Percentiles rank a stretch among this genome's conserved stretches.
Evolutionary conservation across 2,888 invertebrate genomes (phyloP).

Genomic region (Macrosiphum euphorbiae): DNA sequence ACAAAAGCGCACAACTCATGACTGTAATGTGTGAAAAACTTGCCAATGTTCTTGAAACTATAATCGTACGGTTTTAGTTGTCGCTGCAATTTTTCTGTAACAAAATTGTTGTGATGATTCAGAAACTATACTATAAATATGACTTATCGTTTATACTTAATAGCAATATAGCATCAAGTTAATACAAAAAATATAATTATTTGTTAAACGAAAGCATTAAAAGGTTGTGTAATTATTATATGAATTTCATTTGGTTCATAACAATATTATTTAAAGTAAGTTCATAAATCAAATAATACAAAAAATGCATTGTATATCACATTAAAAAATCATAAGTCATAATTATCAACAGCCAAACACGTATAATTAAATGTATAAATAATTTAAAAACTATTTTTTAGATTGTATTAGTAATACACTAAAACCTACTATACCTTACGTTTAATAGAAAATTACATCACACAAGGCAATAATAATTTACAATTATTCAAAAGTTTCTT

Average conservation of each 20-base stretch:
- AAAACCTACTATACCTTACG: not conserved
- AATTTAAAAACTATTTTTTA: not conserved
- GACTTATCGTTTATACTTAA: not conserved
- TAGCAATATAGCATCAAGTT: not conserved
- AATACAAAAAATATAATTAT: not conserved
- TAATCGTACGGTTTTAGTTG: not conserved
- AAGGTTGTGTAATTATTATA: not conserved
- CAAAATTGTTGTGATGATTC: not conserved
- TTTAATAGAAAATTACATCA: too few relatives aligned
- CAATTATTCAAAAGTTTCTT: not conserved
- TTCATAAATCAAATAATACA: not conserved
- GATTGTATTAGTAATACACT: not conserved
- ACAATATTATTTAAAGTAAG: not conserved
- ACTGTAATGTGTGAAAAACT: slow-evolving; percentile 43
- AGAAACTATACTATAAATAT: not conserved
- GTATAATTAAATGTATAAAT: not conserved
- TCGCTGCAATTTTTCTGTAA: slow-evolving; percentile 53
- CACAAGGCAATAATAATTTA: not conserved
- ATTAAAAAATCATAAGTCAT: not conserved
- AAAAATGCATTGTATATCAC: not conserved
- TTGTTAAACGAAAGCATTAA: not conserved
- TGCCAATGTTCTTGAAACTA: slow-evolving; percentile 28
- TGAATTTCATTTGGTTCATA: not conserved
- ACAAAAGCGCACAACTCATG: not conserved
- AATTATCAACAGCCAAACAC: not conserved